phyloP scores from a whole-genome alignment of 2,888 invertebrate species.

The Silvanus unidentatus region DNA sequence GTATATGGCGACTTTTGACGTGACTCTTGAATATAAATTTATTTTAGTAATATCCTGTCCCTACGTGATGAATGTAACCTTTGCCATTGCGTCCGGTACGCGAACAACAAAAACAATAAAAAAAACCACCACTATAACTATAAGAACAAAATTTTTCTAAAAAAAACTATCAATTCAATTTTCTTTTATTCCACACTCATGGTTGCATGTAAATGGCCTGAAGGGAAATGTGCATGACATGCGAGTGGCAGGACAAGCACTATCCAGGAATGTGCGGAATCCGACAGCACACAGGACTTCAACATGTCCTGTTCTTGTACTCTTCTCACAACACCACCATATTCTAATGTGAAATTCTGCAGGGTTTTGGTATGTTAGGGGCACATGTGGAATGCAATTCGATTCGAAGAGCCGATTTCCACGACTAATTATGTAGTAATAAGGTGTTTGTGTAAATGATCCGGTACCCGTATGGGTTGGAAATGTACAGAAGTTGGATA shows the following conservation, averaged over 20 bases:
- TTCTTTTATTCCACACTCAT: background rate
- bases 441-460: too few relatives aligned
- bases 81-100: slow-evolving; percentile 2
- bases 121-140: background rate
- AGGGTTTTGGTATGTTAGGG: too few relatives aligned
- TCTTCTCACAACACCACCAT: too few relatives aligned
- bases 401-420: too few relatives aligned
- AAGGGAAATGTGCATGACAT: slow-evolving; percentile 5
- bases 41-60: slow-evolving; percentile 4
- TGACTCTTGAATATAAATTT: slow-evolving; percentile 3
- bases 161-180: background rate
- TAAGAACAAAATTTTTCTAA: background rate
- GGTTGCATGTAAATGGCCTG: background rate
- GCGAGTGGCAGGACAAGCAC: slow-evolving; percentile 6
- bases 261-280: slow-evolving; percentile 4
- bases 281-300: slow-evolving; percentile 6
- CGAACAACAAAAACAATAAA: background rate
- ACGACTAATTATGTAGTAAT: too few relatives aligned
- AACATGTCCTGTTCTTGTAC: slow-evolving; percentile 3
- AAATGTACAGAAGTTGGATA: too few relatives aligned
- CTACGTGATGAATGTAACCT: slow-evolving; percentile 1
- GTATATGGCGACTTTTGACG: slow-evolving; percentile 5
- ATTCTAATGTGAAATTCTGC: too few relatives aligned
- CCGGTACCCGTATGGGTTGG: too few relatives aligned
- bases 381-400: too few relatives aligned